Base-by-base conservation (phyloP, 2,113 vertebrate genomes). In the Pontoporia blainvillei region DNA sequence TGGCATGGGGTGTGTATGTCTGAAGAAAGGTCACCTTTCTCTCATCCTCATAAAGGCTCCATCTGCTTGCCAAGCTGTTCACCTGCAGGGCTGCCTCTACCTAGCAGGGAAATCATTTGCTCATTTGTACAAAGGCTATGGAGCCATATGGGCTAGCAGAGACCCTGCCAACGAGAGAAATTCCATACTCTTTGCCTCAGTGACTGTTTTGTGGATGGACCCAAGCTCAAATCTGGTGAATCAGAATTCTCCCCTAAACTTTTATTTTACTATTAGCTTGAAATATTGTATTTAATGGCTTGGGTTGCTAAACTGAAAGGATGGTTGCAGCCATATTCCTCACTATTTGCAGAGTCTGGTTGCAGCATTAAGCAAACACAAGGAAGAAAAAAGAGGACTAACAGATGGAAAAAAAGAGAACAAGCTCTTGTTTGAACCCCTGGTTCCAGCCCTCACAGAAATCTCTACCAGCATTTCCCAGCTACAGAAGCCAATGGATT, bases 1-100 rank as follows among this genome's bases (percentile, higher is more conserved):
- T 96, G 97, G 97, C 95, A 96, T 95, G 91, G 88, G 73, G 76
- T 83, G 1, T 18, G 49, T 20, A 17, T 64, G 96, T 81, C 96
- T 3, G 0, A 49, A 95, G 96, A 97, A 97, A 98, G 97, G 97
- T 97, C 97, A 96, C 97, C 95, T 96, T 95, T 96, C 95, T 83
- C 88, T 95, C 57, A 96, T 91, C 97, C 72, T 96, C 93, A 96
- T 83, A 96, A 96, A 97, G 71, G 61, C 72, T 96, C 97, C 97
- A 97, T 97, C 97, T 98, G 97, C 82, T 97, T 98, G 94, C 97
- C 97, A 98, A 98, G 93, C 97, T 98, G 97, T 98, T 96, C 86
- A 95, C 97, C 97, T 97, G 96, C 96, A 97, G 91, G 96, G 93
- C 95, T 82, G 67, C 49, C 36, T 94, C 95, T 76, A 79, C 94